phyloP scores from a whole-genome alignment of 2,797 vertebrate genomes.

The Menidia menidia region DNA sequence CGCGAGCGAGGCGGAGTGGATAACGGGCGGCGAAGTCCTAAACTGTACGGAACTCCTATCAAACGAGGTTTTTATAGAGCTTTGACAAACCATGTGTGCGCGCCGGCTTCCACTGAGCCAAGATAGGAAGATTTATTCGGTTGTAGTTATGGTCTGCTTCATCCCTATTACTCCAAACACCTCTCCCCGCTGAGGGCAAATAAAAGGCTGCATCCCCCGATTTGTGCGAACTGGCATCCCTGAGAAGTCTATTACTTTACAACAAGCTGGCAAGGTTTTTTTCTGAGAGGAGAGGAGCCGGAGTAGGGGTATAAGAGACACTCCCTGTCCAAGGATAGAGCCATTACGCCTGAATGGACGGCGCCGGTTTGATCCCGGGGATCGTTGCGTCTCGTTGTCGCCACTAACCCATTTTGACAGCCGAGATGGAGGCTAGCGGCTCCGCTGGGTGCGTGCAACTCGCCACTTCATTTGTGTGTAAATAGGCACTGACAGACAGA shows the following conservation, averaged over 20 bases:
- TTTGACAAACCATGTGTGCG: slow-evolving; percentile 62
- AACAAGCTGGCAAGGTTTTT: slow-evolving; percentile 38
- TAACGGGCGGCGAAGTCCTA: slow-evolving; percentile 56
- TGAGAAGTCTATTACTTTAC: slow-evolving; percentile 79
- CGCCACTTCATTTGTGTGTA: slow-evolving; percentile 79
- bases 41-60: slow-evolving; percentile 67
- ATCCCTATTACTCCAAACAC: slow-evolving; percentile 72
- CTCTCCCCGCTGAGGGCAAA: slow-evolving; percentile 68
- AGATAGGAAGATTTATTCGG: slow-evolving; percentile 79
- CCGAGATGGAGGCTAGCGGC: slow-evolving; percentile 73
- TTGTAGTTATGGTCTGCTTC: slow-evolving; percentile 74
- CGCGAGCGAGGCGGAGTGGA: slow-evolving; percentile 43
- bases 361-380: slow-evolving; percentile 65
- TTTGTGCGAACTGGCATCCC: slow-evolving; percentile 66
- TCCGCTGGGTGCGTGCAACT: slow-evolving; percentile 63
- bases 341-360: slow-evolving; percentile 68
- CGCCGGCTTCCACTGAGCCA: slow-evolving; percentile 55
- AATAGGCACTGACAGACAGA: slow-evolving; percentile 78
- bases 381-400: slow-evolving; percentile 72
- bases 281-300: slow-evolving; percentile 24
- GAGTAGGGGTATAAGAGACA: slow-evolving; percentile 29
- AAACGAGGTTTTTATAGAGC: slow-evolving; percentile 72
- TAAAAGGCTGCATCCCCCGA: slow-evolving; percentile 69
- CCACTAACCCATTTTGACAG: slow-evolving; percentile 79
- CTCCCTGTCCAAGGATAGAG: slow-evolving; percentile 71